phyloP scores from a whole-genome alignment of 2,888 invertebrate genomes.

The Lamproptera curius region DNA sequence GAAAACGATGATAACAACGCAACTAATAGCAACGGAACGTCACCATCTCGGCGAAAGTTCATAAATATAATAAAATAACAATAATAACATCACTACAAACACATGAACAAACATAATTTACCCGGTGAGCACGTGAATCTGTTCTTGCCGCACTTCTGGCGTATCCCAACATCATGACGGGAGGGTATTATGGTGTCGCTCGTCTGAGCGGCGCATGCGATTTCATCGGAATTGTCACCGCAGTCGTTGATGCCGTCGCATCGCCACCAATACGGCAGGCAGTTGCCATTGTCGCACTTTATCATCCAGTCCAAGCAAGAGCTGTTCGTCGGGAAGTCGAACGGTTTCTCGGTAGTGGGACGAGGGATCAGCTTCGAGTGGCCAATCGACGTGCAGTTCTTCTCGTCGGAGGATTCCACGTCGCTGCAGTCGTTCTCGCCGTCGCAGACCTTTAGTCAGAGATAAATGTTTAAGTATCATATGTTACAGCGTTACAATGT shows the following conservation, averaged over 20 bases:
- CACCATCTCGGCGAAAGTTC: too few species aligned
- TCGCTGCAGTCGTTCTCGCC: constrained; percentile 85
- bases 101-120: too few species aligned
- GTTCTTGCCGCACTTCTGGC: constrained; percentile 53
- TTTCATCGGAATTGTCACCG: constrained; percentile 85
- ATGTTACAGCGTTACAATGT: neutral
- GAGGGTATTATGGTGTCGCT: constrained; percentile 34
- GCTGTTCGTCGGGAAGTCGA: constrained; percentile 43
- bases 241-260: constrained; percentile 89
- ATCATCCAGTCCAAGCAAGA: constrained; percentile 89
- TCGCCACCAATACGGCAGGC: constrained; percentile 89
- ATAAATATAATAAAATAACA: too few species aligned
- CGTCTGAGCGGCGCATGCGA: constrained; percentile 73
- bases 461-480: neutral
- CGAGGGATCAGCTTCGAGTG: constrained; percentile 51
- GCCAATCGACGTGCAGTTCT: constrained; percentile 76
- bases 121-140: constrained; percentile 69
- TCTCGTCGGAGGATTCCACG: constrained; percentile 82
- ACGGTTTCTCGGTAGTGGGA: constrained; percentile 28
- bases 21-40: too few species aligned
- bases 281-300: constrained; percentile 82
- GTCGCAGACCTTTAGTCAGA: constrained; percentile 75
- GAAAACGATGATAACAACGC: too few species aligned
- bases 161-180: constrained; percentile 29
- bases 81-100: too few species aligned